Conservation (phyloP, 2,888 invertebrate genomes). For the Dynastes tityus region DNA sequence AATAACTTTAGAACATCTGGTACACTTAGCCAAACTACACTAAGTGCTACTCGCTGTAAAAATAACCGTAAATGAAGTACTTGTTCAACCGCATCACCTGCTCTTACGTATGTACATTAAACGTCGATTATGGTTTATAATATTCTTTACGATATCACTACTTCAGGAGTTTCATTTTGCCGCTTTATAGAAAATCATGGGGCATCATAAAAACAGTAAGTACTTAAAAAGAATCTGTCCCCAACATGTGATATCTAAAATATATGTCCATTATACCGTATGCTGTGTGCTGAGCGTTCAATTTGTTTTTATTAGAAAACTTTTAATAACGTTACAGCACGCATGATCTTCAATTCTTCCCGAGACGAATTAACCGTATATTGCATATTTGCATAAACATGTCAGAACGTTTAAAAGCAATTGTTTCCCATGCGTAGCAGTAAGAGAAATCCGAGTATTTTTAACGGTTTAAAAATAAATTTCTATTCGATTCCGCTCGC, state of each 20-base stretch:
- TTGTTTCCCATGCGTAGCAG: slow-evolving; percentile 16
- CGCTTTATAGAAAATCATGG: slow-evolving; percentile 14
- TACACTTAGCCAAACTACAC: slow-evolving; percentile 28
- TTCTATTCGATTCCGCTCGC: slow-evolving; percentile 15
- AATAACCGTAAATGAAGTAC: slow-evolving; percentile 37
- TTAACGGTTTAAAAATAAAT: slow-evolving; percentile 15
- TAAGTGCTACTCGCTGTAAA: slow-evolving; percentile 38
- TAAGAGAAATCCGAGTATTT: slow-evolving; percentile 20
- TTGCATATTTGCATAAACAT: slow-evolving; percentile 20
- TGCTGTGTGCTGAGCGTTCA: slow-evolving; percentile 4
- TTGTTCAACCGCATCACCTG: slow-evolving; percentile 27
- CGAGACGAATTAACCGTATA: slow-evolving; percentile 16
- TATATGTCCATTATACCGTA: slow-evolving; percentile 19
- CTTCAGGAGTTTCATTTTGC: not conserved
- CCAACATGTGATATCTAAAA: slow-evolving; percentile 32
- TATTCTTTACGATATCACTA: not conserved
- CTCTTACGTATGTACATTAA: slow-evolving; percentile 18
- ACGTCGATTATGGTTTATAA: slow-evolving; percentile 31
- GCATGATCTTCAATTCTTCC: slow-evolving; percentile 19
- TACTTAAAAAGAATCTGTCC: slow-evolving; percentile 20
- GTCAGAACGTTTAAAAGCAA: slow-evolving; percentile 15
- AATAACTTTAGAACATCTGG: slow-evolving; percentile 34
- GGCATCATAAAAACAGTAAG: slow-evolving; percentile 10
- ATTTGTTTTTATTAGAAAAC: slow-evolving; percentile 40
- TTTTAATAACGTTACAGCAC: slow-evolving; percentile 34